Percentiles rank a stretch among this genome's conserved stretches.
These are phyloP conservation scores for Helostoma temminkii DNA, from an alignment of 2,797 vertebrate genomes.

Conservation along the genomic window DNA sequence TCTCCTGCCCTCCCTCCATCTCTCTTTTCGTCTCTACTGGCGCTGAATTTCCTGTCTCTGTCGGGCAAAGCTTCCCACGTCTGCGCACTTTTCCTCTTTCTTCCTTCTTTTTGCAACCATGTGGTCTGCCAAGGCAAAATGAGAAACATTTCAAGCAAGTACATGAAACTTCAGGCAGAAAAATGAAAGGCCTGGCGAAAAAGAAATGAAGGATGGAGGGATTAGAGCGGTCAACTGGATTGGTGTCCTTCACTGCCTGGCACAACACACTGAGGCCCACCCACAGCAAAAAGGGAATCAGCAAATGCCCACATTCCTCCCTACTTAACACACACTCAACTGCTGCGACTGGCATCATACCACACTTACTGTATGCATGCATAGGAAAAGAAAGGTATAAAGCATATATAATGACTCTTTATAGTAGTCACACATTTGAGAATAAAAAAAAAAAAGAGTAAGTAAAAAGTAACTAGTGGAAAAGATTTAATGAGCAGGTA, in stretches of 20 bases:
- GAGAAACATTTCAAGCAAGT: slow-evolving; percentile 22
- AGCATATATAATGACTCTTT: background rate
- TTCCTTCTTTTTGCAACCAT: background rate
- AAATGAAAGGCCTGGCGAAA: slow-evolving; percentile 45
- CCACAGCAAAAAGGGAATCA: slow-evolving; percentile 45
- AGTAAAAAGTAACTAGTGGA: background rate
- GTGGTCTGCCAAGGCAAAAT: slow-evolving; percentile 15
- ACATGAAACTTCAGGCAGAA: slow-evolving; percentile 21
- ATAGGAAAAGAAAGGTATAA: no score
- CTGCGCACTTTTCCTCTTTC: slow-evolving; percentile 23
- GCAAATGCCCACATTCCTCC: slow-evolving; percentile 55
- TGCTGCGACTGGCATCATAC: slow-evolving; percentile 27
- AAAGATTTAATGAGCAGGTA: background rate
- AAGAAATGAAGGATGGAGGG: slow-evolving; percentile 47
- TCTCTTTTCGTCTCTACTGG: slow-evolving; percentile 57
- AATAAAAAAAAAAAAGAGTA: background rate
- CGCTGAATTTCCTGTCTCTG: slow-evolving; percentile 67
- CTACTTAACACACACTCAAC: slow-evolving; percentile 32
- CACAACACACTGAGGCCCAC: slow-evolving; percentile 62
- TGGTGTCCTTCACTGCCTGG: slow-evolving; percentile 64
- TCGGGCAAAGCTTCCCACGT: slow-evolving; percentile 37
- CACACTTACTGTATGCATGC: slow-evolving; percentile 20
- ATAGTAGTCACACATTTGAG: background rate
- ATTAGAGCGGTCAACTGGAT: slow-evolving; percentile 55
- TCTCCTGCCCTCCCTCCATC: slow-evolving; percentile 51